Evolutionary conservation across 2,797 vertebrate genomes (phyloP).

Genomic region (Alcedo atthis): DNA sequence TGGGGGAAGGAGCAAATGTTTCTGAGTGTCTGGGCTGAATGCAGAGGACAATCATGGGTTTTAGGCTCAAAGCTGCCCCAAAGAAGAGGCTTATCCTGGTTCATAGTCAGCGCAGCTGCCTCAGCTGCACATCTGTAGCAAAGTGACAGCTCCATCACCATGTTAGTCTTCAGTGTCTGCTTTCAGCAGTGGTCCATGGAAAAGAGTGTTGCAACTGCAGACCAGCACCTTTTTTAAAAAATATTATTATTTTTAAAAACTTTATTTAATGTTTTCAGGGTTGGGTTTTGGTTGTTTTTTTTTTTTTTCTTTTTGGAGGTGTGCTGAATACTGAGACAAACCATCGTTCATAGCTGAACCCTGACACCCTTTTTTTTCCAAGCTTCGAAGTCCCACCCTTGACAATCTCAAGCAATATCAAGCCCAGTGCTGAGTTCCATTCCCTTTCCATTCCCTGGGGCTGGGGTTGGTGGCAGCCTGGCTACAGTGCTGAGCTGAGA

Average conservation of each 20-base stretch:
- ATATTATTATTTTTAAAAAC: too few relatives aligned
- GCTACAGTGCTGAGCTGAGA: neutral
- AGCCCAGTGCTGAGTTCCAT: constrained; percentile 46
- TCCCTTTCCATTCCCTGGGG: constrained; percentile 40
- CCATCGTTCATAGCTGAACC: neutral
- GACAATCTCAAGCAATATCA: constrained; percentile 79
- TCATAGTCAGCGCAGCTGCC: neutral
- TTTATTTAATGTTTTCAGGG: too few relatives aligned
- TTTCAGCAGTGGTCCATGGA: neutral
- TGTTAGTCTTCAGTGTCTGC: neutral
- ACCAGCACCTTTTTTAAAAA: neutral
- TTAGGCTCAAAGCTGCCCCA: neutral
- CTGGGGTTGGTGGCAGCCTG: neutral
- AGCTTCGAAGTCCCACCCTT: neutral
- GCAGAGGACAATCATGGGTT: constrained; percentile 50
- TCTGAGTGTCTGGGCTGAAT: constrained; percentile 42
- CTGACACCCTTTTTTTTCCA: constrained; percentile 4
- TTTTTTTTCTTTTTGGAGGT: neutral
- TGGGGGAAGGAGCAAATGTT: neutral
- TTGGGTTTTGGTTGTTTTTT: neutral
- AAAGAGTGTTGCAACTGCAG: neutral
- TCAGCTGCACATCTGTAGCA: neutral
- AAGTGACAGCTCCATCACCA: neutral
- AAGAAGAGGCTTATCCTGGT: neutral
- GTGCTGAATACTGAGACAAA: neutral